Percentiles rank a stretch among this genome's conserved stretches.
Evolutionary conservation across 1,140 invertebrate species (phyloP).

Genomic region (Microplitis mediator): DNA sequence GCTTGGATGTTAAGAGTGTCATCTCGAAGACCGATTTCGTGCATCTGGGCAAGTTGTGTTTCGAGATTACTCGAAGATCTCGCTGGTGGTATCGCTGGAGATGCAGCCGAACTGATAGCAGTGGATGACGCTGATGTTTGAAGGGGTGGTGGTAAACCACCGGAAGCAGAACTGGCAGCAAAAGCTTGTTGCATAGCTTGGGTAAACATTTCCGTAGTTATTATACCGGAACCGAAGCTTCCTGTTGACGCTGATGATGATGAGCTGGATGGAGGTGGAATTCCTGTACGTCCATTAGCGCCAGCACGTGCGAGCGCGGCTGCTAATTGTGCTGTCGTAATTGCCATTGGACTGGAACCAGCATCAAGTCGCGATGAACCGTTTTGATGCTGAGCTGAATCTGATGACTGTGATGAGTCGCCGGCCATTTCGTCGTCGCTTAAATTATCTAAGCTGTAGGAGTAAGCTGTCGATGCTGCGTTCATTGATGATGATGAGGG

Average conservation of each 20-base stretch:
- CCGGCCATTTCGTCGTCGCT: constrained; percentile 65
- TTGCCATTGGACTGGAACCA: constrained; percentile 39
- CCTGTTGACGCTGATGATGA: constrained; percentile 42
- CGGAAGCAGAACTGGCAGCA: constrained; percentile 45
- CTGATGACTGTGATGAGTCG: constrained; percentile 63
- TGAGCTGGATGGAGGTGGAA: constrained; percentile 31
- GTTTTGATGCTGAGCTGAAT: constrained; percentile 54
- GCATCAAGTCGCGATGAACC: constrained; percentile 17
- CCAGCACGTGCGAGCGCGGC: constrained; percentile 60
- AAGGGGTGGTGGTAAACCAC: constrained; percentile 21
- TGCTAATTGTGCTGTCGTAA: constrained; percentile 63
- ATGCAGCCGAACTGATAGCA: too few species aligned
- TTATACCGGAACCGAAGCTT: constrained; percentile 50
- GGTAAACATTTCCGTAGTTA: constrained; percentile 66
- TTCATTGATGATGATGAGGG: constrained; percentile 45
- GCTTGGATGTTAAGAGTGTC: constrained; percentile 84
- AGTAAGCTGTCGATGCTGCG: constrained; percentile 51
- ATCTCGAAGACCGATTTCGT: constrained; percentile 86
- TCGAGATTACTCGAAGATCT: constrained; percentile 45
- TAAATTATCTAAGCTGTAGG: constrained; percentile 62
- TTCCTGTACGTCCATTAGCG: constrained; percentile 32
- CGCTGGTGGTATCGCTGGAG: constrained; percentile 25
- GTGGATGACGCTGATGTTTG: too few species aligned
- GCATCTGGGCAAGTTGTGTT: constrained; percentile 80
- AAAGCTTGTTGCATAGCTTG: constrained; percentile 66